Base-by-base conservation (phyloP, 2,113 vertebrate species). In the Herpailurus yagouaroundi region DNA sequence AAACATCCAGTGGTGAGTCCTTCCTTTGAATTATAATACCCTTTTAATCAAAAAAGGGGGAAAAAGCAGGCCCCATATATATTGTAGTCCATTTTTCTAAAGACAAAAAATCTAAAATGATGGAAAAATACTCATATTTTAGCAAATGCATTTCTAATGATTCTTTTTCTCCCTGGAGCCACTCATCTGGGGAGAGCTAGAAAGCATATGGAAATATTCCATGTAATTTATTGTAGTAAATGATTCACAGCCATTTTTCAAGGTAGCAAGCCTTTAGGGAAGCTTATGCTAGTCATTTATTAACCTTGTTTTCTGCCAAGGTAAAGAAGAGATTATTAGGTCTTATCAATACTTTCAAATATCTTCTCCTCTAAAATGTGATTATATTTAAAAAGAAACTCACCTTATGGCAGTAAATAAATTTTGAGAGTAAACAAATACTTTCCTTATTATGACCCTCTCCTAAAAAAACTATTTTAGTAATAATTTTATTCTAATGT, bases 191-290 rank as follows among this genome's bases (percentile, higher is more conserved):
- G 23, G 50, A 91, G 25, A 45, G 0, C 52, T 57, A 45, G 31
- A 86, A 79, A 25, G 27, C 19, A 90, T 3, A 38, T 52, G 27
- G 25, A 82, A 71, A 63, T 29, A 81, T 89, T 90, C 29, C 48
- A 74, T 92, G 25, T 94, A 95, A 92, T 80, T 97, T 85, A 96
- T 95, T 95, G 69, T 66, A 86, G 38, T 80, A 76, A 93, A 81
- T 80, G 33, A 60, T n/a, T 82, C 36, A 84, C 10, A 16, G 71
- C 0, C 63, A 96, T 95, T 92, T 91, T 95, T 96, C 92, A 90
- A 81, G 88, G 64, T 93, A 96, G 55, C 16, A 84, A 85, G 66
- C 36, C 82, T 97, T 93, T 92, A 86, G 63, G 74, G 74, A 57
- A 82, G 25, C 52, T 86, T 87, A 88, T 7, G 3, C 66, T 95